These are phyloP conservation scores for Probosciger aterrimus DNA, from an alignment of 2,113 vertebrate species.

Conservation along the genomic window DNA sequence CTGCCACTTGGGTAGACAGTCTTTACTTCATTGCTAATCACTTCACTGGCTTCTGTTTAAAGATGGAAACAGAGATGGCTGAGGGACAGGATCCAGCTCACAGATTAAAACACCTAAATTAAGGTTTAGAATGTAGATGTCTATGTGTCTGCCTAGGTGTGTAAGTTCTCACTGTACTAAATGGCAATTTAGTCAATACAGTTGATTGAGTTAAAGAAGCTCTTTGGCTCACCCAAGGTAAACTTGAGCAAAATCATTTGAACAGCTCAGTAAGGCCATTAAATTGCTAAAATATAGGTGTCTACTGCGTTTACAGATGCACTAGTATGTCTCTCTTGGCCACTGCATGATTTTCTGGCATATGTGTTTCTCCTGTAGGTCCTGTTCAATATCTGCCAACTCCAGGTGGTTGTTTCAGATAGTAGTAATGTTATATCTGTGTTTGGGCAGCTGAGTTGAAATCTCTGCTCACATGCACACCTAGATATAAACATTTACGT, in stretches of 20 bases:
- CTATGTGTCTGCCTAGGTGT: not conserved
- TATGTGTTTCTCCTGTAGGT: not conserved
- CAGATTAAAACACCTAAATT: not conserved
- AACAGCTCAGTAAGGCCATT: not conserved
- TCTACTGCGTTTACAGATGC: not conserved
- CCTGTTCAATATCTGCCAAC: not conserved
- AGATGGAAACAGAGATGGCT: not conserved
- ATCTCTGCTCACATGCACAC: not conserved
- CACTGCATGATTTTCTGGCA: not conserved
- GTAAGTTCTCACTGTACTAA: not conserved
- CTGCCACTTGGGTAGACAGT: not conserved
- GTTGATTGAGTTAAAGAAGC: not conserved
- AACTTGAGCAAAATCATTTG: not conserved
- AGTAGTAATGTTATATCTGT: not conserved
- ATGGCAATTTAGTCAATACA: not conserved
- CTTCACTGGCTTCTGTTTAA: not conserved
- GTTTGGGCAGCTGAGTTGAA: not conserved
- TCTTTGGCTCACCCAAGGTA: not conserved
- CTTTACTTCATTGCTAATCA: not conserved
- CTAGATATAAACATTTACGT: not conserved
- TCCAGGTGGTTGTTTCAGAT: not conserved
- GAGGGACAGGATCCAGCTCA: not conserved
- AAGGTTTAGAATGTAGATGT: not conserved
- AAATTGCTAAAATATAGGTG: not conserved
- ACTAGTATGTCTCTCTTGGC: not conserved